Base-by-base conservation (phyloP, 2,888 invertebrate genomes). In the Ecliptopera silaceata region DNA sequence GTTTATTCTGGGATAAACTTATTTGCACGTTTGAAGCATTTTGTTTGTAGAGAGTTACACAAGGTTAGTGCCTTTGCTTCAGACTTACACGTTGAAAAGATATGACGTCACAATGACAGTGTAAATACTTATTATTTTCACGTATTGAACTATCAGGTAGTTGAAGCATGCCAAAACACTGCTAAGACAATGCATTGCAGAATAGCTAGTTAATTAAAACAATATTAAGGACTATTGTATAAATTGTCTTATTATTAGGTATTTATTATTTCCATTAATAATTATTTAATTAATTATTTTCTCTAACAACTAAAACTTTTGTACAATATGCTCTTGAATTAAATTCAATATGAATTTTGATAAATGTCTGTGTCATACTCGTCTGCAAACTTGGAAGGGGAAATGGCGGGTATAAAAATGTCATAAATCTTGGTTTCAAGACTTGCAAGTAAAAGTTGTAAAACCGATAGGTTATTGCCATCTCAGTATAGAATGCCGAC, bases 381-480 rank as follows among this genome's bases (percentile, higher is more conserved):
- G 29, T 48, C 38, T 29, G 10, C 20, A 44, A 31, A 44, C 13
- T n/a, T 31, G 29, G 20, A 42, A 50, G 13, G n/a, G 15, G 17
- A 12, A 63, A 63, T 54, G 61, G 67, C 52, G 68, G 52, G 49
- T 60, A 64, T 71, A 72, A 71, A 74, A 69, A 59, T 59, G 59
- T 54, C 68, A 63, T 77, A 73, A 78, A 78, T 76, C 74, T 65
- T 61, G 61, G 63, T 71, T 69, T 66, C 65, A 64, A 63, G 70
- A 60, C 63, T 71, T 69, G 65, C 65, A 64, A 63, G 70, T 71
- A 61, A 72, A 74, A 74, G 74, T 68, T 74, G 74, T 79, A 79
- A 82, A 80, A 68, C 74, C 74, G 77, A 80, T 83, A 86, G 82
- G 81, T 86, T 87, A 86, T 85, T 86, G 80, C 85, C 81, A 77